Evolutionary conservation across 2,797 vertebrate genomes (phyloP).

Genomic region (Silurus aristotelis): DNA sequence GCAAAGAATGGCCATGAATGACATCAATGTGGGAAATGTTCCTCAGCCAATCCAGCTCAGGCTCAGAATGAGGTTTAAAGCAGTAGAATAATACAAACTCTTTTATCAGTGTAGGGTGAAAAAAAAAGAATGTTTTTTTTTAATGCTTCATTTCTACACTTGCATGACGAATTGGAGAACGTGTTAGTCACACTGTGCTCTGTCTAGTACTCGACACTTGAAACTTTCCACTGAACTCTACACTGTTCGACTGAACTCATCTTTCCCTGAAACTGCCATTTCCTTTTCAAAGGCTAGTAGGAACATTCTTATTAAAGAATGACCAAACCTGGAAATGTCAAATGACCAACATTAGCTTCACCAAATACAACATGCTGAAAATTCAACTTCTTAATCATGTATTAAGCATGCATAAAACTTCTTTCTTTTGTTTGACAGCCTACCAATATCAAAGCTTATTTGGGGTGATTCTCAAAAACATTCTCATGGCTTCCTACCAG

Average conservation of each 20-base stretch:
- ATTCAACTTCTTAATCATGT: not conserved
- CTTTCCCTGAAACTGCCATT: slow-evolving; percentile 36
- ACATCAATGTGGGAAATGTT: slow-evolving; percentile 8
- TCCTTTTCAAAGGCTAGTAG: not conserved
- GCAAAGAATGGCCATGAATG: not conserved
- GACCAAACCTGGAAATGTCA: not conserved
- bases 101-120: not conserved
- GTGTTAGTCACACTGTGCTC: slow-evolving; percentile 44
- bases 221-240: slow-evolving; percentile 27
- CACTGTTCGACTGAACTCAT: not conserved
- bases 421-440: not conserved
- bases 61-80: not conserved
- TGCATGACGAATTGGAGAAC: slow-evolving; percentile 9
- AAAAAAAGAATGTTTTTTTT: not conserved
- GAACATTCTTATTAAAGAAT: not conserved
- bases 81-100: not conserved
- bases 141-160: not conserved
- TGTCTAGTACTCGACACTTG: slow-evolving; percentile 14
- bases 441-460: not conserved
- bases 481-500: slow-evolving; percentile 74
- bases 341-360: not conserved
- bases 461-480: not conserved
- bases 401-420: not conserved
- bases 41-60: not conserved
- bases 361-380: not conserved